Conservation (phyloP, 2,797 vertebrate species). For the Neoniphon sammara region DNA sequence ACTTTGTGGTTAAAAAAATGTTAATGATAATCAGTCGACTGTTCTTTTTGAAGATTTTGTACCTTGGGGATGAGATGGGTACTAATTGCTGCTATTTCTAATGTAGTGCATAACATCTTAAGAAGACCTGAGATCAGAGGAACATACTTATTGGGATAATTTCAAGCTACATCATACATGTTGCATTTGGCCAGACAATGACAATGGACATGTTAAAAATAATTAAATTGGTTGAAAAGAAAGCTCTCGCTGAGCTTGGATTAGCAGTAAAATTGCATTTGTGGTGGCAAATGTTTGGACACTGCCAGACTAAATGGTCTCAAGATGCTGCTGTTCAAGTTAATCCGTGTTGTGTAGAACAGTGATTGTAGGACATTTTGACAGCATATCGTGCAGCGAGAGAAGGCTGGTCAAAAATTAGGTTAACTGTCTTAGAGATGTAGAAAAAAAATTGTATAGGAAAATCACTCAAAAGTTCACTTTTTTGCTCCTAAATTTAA, state of each 20-base stretch:
- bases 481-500: too few species aligned
- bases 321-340: slow-evolving; percentile 36
- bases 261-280: background rate
- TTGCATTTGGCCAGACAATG: background rate
- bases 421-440: background rate
- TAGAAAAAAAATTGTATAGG: background rate
- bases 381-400: background rate
- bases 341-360: background rate
- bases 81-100: background rate
- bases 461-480: too few species aligned
- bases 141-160: background rate
- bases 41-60: slow-evolving; percentile 34
- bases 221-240: background rate
- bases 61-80: background rate
- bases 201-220: background rate
- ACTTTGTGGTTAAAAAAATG: slow-evolving; percentile 78
- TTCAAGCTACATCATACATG: background rate
- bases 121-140: background rate
- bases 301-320: background rate
- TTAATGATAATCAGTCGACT: slow-evolving; percentile 59
- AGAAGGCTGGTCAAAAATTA: background rate
- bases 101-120: background rate
- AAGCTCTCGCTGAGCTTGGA: background rate
- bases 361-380: background rate
- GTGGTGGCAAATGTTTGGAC: background rate